phyloP scores from a whole-genome alignment of 2,888 invertebrate species.

The Tricholauxania praeusta region DNA sequence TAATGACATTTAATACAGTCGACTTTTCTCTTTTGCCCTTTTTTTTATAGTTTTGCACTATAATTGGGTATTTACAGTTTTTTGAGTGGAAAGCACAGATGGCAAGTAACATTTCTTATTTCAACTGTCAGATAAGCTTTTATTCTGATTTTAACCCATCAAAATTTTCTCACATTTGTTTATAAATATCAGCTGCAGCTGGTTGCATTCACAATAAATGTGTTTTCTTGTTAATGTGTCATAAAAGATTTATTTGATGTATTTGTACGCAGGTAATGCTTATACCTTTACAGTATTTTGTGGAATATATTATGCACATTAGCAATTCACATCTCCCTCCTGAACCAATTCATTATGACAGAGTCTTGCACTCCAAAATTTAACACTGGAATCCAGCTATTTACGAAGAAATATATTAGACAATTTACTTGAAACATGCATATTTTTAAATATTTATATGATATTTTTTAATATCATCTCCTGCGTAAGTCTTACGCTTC shows the following conservation, averaged over 20 bases:
- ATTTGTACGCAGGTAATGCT: not conserved
- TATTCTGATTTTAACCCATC: not conserved
- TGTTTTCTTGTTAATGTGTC: not conserved
- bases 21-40: not conserved
- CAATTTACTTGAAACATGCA: no score
- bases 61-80: no score
- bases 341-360: no score
- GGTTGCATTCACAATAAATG: not conserved
- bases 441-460: no score
- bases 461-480: no score
- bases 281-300: not conserved
- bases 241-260: not conserved
- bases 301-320: no score
- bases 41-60: not conserved
- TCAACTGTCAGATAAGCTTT: not conserved
- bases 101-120: not conserved
- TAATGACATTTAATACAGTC: not conserved
- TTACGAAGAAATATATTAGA: no score
- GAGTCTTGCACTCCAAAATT: no score
- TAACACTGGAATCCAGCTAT: no score
- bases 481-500: no score
- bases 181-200: not conserved
- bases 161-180: not conserved
- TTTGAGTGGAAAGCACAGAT: no score
- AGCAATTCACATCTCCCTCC: no score